Evolutionary conservation across 2,888 invertebrate genomes (phyloP).

Genomic region (Rhagium mordax): DNA sequence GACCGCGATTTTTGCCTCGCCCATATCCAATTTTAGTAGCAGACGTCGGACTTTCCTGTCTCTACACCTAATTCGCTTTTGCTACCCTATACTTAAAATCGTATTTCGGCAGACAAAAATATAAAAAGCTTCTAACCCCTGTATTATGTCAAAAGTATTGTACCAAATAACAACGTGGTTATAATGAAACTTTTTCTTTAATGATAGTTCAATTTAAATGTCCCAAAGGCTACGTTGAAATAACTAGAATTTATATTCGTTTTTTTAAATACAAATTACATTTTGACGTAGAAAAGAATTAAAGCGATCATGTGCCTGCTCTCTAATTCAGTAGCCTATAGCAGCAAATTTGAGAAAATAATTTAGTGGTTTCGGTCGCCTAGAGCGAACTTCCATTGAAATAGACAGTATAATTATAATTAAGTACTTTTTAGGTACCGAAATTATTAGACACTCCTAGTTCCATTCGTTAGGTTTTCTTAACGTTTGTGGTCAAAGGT

Average conservation of each 20-base stretch:
- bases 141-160: conserved; percentile 18
- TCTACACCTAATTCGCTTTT: conserved; percentile 12
- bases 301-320: background rate
- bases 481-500: background rate
- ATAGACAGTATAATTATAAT: conserved; percentile 21
- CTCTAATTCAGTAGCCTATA: conserved; percentile 17
- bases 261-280: conserved; percentile 11
- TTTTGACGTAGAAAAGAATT: background rate
- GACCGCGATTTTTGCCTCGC: conserved; percentile 24
- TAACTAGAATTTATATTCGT: background rate
- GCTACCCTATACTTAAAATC: conserved; percentile 27
- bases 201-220: conserved; percentile 21
- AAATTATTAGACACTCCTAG: background rate
- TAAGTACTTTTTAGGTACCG: conserved; percentile 12
- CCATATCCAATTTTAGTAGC: conserved; percentile 28
- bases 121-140: conserved; percentile 7
- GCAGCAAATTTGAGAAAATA: conserved; percentile 12
- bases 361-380: conserved; percentile 15
- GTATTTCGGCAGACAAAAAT: conserved; percentile 18
- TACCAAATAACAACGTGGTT: background rate
- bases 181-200: conserved; percentile 16
- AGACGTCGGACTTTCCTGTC: conserved; percentile 18
- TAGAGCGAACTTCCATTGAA: conserved; percentile 8
- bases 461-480: background rate
- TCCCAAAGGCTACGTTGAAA: conserved; percentile 6